Evolutionary conservation across 2,113 vertebrate species (phyloP), one percentile per base, ranked within the genome.

Genomic region (Accipiter virgatus): DNA sequence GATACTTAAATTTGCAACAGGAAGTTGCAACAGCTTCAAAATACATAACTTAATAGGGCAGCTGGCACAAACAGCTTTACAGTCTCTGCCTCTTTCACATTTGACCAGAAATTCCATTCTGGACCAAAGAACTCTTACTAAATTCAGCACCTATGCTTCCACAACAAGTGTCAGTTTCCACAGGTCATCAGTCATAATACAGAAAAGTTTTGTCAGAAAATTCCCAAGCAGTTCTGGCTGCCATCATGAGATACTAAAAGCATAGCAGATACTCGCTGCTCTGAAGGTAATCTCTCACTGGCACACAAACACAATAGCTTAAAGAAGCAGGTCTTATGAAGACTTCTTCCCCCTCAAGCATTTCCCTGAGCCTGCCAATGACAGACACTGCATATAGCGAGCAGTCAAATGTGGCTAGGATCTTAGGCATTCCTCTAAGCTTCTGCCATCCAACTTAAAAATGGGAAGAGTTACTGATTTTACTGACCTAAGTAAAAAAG

Each of bases 311-410:
- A 40, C 10, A 67, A 2, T 0, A 52, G 21, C n/a, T 75, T 36
- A 34, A 52, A 91, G 58, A 11, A 81, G 25, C n/a, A 48, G 8
- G 8, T 79, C 36, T 56, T 63, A 47, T 4, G 1, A 52, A 22
- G n/a, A 9, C 52, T 20, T 34, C 3, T 7, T 13, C 6, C 14
- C 13, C 22, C 3, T 21, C 10, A 15, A 3, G 7, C 5, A 52
- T 67, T 43, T 77, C 27, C 11, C 52, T 65, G 55, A 81, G 48
- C 16, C 13, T 38, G 42, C 16, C 48, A 26, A 13, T 38, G 36
- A 73, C 53, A 67, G 47, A 77, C 17, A 68, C 6, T 36, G 29
- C 13, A 32, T 25, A 11, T 16, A 56, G 10, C 0, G 1, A 81
- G 31, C 8, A 86, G 31, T 40, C 12, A 83, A 75, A 73, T 21